Evolutionary conservation across 2,797 vertebrate species (phyloP), one percentile per base, ranked within the genome.

Genomic region (Scyliorhinus canicula): DNA sequence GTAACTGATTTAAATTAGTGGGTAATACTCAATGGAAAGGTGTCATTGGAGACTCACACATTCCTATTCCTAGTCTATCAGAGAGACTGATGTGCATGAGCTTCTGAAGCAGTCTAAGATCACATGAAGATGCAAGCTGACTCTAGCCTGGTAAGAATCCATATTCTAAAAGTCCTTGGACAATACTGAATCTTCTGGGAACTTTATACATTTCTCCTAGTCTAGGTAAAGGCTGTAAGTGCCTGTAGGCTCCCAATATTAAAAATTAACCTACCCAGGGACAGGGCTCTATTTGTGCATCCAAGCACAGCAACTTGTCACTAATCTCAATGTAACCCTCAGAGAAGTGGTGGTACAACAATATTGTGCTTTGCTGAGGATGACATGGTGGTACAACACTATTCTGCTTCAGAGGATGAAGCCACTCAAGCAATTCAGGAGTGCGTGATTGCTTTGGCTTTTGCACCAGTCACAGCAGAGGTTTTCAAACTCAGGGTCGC

Each of bases 281-380:
- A 63, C 40, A 91, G 88, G 60, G 60, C 24, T 91, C 52, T 91
- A 57, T 91, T 63, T 63, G 57, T 91, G 88, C 60, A 65, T 44
- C 60, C 57, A 91, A 91, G 88, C 88, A 91, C 57, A 91, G 88
- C 88, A 44, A n/a, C 60, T 91, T 91, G 88, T 65, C 88, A 65
- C 88, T 63, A 65, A 91, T 19, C 60, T 91, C 88, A n/a, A 21
- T 65, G 88, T 63, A 63, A 91, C n/a, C 60, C 88, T 24, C 44
- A 63, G n/a, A 91, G n/a, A 63, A 91, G n/a, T 65, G 35, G n/a
- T 91, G 57, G 60, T 44, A 63, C 19, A 65, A 91, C n/a, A 21
- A 16, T n/a, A 65, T 2, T 65, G n/a, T 65, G 88, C 88, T 91
- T 91, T 21, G 26, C n/a, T 40, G n/a, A 91, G 88, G 88, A n/a